A percentile compares a stretch with the other conserved stretches of the same genome.
These are phyloP conservation scores for Apodemia duryi DNA, from an alignment of 2,888 invertebrate species.

Conservation along the genomic window DNA sequence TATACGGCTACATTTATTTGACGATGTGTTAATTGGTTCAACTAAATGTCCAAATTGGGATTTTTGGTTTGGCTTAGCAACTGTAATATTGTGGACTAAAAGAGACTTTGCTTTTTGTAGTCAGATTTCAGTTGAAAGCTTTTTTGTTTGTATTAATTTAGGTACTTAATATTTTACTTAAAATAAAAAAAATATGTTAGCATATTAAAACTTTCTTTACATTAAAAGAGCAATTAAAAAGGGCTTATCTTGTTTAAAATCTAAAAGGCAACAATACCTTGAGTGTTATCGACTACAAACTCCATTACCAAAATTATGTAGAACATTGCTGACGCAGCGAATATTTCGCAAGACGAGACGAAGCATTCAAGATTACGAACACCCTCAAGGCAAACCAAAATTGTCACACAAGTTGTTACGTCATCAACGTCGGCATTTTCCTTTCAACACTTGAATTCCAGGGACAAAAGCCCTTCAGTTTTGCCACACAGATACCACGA, in stretches of 20 bases:
- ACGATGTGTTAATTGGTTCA: too few species aligned
- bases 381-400: conserved; percentile 3
- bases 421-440: conserved; percentile 7
- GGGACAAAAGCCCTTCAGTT: conserved; percentile 1
- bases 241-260: neutral
- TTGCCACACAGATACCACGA: neutral
- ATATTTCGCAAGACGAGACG: neutral
- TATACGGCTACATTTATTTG: too few species aligned
- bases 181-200: too few species aligned
- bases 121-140: too few species aligned
- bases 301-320: conserved; percentile 7
- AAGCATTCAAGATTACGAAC: conserved; percentile 10
- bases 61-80: too few species aligned
- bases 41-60: too few species aligned
- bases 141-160: too few species aligned
- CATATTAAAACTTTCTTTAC: neutral
- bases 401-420: conserved; percentile 5
- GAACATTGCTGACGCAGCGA: neutral
- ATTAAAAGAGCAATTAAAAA: neutral
- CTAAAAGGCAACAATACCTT: neutral
- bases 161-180: too few species aligned
- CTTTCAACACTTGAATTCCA: conserved; percentile 9
- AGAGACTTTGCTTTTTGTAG: too few species aligned
- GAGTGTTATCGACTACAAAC: neutral
- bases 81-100: too few species aligned